phyloP scores from a whole-genome alignment of 2,113 vertebrate genomes.

The Apeltes quadracus region DNA sequence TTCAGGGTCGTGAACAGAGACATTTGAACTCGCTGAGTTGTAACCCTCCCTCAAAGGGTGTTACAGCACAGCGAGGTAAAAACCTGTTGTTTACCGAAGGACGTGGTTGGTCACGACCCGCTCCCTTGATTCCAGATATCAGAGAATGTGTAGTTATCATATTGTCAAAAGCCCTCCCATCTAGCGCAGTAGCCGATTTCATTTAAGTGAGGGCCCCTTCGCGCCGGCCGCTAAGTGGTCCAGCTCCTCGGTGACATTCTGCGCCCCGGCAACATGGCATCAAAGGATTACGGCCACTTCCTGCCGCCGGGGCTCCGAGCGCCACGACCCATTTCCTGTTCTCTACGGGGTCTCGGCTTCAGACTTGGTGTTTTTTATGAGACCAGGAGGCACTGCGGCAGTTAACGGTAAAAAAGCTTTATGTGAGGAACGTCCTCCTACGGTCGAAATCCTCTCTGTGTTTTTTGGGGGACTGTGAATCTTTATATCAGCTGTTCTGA shows the following conservation, averaged over 20 bases:
- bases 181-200: slow-evolving; percentile 25
- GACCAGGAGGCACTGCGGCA: slow-evolving; percentile 1
- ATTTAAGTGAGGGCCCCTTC: slow-evolving; percentile 19
- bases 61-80: no score
- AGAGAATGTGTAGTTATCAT: slow-evolving; percentile 20
- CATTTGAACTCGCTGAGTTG: no score
- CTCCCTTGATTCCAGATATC: slow-evolving; percentile 26
- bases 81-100: slow-evolving; percentile 40
- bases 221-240: slow-evolving; percentile 33
- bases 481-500: not conserved
- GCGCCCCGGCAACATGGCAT: slow-evolving; percentile 24
- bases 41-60: no score
- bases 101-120: slow-evolving; percentile 13
- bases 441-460: not conserved
- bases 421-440: slow-evolving; percentile 17
- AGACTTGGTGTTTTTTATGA: slow-evolving; percentile 2
- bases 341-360: slow-evolving; percentile 41
- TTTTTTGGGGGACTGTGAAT: not conserved
- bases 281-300: slow-evolving; percentile 57
- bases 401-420: slow-evolving; percentile 5
- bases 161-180: slow-evolving; percentile 7
- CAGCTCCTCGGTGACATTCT: slow-evolving; percentile 42
- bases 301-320: slow-evolving; percentile 36
- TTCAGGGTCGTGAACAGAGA: slow-evolving; percentile 14
- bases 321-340: slow-evolving; percentile 36